phyloP scores from a whole-genome alignment of 2,797 vertebrate species.

The Spinus pinus region DNA sequence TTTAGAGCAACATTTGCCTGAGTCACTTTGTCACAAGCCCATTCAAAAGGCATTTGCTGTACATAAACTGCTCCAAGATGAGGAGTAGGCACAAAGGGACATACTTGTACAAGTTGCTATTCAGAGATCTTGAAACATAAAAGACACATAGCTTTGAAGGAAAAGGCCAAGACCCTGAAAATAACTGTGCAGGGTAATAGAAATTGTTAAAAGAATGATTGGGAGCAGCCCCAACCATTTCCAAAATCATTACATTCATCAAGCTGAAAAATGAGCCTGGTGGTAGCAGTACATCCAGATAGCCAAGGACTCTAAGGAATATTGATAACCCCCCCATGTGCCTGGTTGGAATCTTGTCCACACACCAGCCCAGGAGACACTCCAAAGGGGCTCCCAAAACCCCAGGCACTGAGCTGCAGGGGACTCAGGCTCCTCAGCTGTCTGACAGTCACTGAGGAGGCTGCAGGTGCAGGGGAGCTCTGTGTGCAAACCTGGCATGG shows the following conservation, averaged over 20 bases:
- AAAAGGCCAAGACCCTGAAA: slow-evolving; percentile 12
- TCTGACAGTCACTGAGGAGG: fast-evolving
- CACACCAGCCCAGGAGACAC: not conserved
- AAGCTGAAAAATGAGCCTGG: slow-evolving; percentile 32
- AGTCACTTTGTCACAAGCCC: slow-evolving; percentile 42
- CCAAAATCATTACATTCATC: slow-evolving; percentile 20
- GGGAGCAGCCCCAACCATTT: not conserved
- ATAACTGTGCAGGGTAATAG: slow-evolving; percentile 21
- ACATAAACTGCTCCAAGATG: not conserved
- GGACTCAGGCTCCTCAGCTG: not conserved
- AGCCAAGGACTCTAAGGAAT: not conserved
- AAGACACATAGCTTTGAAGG: not conserved
- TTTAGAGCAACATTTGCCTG: not conserved
- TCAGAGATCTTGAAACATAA: slow-evolving; percentile 4
- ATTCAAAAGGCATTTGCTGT: not conserved
- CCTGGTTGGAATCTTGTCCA: not conserved
- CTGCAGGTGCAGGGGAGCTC: not conserved
- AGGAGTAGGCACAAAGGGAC: not conserved
- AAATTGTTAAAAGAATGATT: slow-evolving; percentile 41
- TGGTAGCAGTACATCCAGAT: not conserved
- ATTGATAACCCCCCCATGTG: not conserved
- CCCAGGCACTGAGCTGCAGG: not conserved
- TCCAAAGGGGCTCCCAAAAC: not conserved
- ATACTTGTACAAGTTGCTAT: not conserved
- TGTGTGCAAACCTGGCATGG: fast-evolving